Evolutionary conservation across 2,888 invertebrate species (phyloP).

Genomic region (Biston betularia): DNA sequence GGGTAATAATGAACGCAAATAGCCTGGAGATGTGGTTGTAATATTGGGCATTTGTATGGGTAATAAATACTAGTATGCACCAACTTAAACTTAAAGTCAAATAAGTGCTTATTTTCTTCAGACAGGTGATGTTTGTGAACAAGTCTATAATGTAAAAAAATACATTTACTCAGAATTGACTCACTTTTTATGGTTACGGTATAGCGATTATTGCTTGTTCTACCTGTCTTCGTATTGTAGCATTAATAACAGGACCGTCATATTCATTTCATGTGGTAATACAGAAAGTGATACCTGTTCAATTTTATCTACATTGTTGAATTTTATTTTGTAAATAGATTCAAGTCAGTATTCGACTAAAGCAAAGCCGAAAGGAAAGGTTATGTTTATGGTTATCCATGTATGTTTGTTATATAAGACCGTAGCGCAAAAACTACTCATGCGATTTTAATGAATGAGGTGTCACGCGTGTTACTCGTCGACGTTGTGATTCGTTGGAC

Average conservation of each 20-base stretch:
- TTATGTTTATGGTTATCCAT: no score
- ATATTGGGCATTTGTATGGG: constrained; percentile 12
- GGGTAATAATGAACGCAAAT: constrained; percentile 36
- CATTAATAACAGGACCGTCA: neutral
- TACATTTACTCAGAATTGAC: neutral
- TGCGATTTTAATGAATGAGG: no score
- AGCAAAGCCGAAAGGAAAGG: no score
- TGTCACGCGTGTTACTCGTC: no score
- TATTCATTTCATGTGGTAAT: no score
- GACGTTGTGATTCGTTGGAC: no score
- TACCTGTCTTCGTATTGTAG: neutral
- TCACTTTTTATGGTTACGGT: neutral
- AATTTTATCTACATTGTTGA: no score
- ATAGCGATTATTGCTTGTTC: neutral
- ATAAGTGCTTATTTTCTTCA: neutral
- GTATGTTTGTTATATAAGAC: no score
- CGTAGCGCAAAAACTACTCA: no score
- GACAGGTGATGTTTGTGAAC: neutral
- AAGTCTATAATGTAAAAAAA: neutral
- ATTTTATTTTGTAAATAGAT: no score
- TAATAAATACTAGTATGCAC: constrained; percentile 14
- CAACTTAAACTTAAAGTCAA: constrained; percentile 3
- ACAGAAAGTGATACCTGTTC: no score
- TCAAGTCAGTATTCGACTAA: no score
- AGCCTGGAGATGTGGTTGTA: constrained; percentile 24